Evolutionary conservation across 2,113 vertebrate species (phyloP).

Genomic region (Salvelinus alpinus): DNA sequence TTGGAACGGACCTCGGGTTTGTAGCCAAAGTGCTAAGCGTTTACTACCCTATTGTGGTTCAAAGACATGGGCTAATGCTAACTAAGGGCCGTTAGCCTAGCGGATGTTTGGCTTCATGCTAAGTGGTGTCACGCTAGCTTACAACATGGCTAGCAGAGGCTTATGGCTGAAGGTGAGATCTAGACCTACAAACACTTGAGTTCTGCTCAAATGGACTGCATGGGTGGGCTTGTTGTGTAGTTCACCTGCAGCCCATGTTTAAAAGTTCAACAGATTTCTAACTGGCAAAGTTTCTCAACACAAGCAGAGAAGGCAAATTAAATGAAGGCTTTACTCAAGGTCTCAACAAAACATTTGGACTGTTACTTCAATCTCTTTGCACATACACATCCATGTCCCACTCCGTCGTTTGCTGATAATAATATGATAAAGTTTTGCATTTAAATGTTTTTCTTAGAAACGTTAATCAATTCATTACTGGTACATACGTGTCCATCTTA

Average conservation of each 20-base stretch:
- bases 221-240: conserved; percentile 2
- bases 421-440: too few relatives aligned
- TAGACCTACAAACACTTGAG: background rate
- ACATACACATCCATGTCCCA: background rate
- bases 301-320: background rate
- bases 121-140: background rate
- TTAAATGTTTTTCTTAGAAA: background rate
- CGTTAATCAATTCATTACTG: background rate
- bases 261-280: conserved; percentile 1
- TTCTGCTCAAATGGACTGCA: background rate
- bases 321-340: background rate
- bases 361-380: background rate
- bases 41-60: conserved; percentile 24
- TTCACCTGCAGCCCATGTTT: background rate
- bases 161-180: background rate
- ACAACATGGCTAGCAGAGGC: background rate
- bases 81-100: conserved; percentile 1
- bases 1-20: conserved; percentile 30
- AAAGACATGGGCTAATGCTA: conserved; percentile 9
- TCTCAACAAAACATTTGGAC: background rate
- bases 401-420: conserved; percentile 3
- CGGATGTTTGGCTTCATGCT: conserved; percentile 3
- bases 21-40: conserved; percentile 33
- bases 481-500: background rate
- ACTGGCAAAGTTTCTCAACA: background rate